Conservation (phyloP, 2,888 invertebrate species). For the Eumacrocentrus americanus region DNA sequence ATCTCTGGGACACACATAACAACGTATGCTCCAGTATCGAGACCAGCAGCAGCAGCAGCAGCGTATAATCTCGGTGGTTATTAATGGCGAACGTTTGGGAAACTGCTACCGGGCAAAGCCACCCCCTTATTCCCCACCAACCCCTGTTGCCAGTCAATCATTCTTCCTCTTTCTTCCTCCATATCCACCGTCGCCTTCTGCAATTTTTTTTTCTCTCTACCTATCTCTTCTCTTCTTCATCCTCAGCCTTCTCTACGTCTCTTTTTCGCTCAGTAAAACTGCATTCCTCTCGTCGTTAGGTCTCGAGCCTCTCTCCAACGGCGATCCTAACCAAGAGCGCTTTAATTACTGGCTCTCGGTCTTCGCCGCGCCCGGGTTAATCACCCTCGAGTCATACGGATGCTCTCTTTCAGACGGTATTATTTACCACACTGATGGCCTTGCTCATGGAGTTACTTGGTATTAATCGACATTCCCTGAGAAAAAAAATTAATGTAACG, state of each 20-base stretch:
- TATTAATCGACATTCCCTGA: too few species aligned
- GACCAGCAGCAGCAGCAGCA: slow-evolving; percentile 43
- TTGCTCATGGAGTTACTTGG: too few species aligned
- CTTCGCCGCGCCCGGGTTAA: slow-evolving; percentile 38
- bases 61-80: slow-evolving; percentile 61
- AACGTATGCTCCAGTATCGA: slow-evolving; percentile 24
- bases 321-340: slow-evolving; percentile 42
- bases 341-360: slow-evolving; percentile 49
- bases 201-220: slow-evolving; percentile 32
- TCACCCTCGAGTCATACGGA: slow-evolving; percentile 35
- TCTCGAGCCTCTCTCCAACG: slow-evolving; percentile 19
- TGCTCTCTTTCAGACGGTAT: slow-evolving; percentile 29
- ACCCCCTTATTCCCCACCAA: slow-evolving; percentile 37
- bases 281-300: slow-evolving; percentile 54
- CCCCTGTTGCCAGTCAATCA: slow-evolving; percentile 40
- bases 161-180: slow-evolving; percentile 32
- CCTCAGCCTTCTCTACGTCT: slow-evolving; percentile 35
- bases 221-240: slow-evolving; percentile 20
- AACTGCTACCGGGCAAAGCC: slow-evolving; percentile 60
- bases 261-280: slow-evolving; percentile 47
- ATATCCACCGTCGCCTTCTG: slow-evolving; percentile 28
- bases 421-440: slow-evolving; percentile 19
- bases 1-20: slow-evolving; percentile 12
- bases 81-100: slow-evolving; percentile 61
- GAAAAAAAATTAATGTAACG: too few species aligned